Evolutionary conservation across 2,113 vertebrate genomes (phyloP).

Genomic region (Beaufortia kweichowensis): DNA sequence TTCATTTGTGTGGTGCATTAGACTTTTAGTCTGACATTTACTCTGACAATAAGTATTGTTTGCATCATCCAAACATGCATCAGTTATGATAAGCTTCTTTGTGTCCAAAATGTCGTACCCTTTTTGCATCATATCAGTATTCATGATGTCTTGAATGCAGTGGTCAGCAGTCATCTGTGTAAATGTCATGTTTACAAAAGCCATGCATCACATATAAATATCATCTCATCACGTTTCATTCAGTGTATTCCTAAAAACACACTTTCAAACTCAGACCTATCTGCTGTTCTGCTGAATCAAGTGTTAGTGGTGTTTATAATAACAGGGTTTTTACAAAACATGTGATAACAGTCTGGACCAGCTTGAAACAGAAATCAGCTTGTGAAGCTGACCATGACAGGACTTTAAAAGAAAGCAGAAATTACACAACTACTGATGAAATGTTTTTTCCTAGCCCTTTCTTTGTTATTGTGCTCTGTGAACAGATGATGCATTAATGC

Average conservation of each 20-base stretch:
- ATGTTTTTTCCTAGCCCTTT: neutral
- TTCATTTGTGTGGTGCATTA: constrained; percentile 14
- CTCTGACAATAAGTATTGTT: neutral
- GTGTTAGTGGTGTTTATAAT: constrained; percentile 18
- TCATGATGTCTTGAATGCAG: neutral
- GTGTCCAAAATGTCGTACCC: neutral
- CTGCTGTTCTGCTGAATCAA: constrained; percentile 3
- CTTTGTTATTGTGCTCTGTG: neutral
- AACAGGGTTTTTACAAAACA: neutral
- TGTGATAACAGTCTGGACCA: neutral
- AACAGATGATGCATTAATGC: neutral
- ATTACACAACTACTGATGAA: constrained; percentile 9
- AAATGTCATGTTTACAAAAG: neutral
- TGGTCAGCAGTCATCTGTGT: constrained; percentile 4
- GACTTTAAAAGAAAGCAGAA: constrained; percentile 11
- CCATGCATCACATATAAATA: neutral
- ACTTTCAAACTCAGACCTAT: neutral
- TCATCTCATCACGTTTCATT: constrained; percentile 4
- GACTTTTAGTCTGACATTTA: neutral
- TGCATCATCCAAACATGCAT: neutral
- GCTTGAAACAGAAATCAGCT: constrained; percentile 1
- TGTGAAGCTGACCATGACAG: neutral
- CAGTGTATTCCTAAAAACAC: constrained; percentile 6
- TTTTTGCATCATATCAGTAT: constrained; percentile 39
- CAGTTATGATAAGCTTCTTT: neutral